Base-by-base conservation (phyloP, 1,140 invertebrate genomes). In the Bombus polaris region DNA sequence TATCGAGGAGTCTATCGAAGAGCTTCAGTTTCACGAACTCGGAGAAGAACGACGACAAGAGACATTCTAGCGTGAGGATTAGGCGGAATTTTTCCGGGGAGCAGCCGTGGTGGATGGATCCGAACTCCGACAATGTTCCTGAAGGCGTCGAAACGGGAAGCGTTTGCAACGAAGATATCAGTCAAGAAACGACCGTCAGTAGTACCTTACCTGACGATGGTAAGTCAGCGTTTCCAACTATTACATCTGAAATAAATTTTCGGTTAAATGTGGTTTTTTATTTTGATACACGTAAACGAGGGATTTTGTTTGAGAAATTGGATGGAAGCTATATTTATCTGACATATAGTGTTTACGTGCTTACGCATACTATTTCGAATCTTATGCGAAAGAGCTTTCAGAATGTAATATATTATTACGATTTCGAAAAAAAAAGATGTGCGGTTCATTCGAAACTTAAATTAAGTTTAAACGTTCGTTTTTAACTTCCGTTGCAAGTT, bases 21-120 rank as follows among this genome's bases (percentile, higher is more conserved):
- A 93, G 72, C 91, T 79, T 82, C 74, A 93, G 83, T 73, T 88
- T 81, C 83, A 91, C 87, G 72, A 93, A 92, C 83, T 90, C 87
- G 28, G 92, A 93, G 47, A 93, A 79, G 62, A 94, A 5, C 25
- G 91, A 94, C 39, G 92, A 94, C 28, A 94, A 86, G 53, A 92
- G 88, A 62, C 92, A 86, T 37, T 85, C 88, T 85, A 92, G 88
- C 57, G 28, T 42, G n/a, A 96, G 94, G 88, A 90, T 96, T 81
- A 94, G 89, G 47, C 94, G 94, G 80, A 95, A 96, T 80, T 94
- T 94, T 62, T 96, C 96, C 13, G 96, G 96, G 12, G 96, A 97
- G 88, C 96, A 95, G 85, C 96, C 96, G 5, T 97, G 96, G 96
- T 97, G 96, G 96, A 90, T 97, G 73, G 96, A 96, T 92, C 87